Base-by-base conservation (phyloP, 2,113 vertebrate species). In the Dissostichus mawsoni region DNA sequence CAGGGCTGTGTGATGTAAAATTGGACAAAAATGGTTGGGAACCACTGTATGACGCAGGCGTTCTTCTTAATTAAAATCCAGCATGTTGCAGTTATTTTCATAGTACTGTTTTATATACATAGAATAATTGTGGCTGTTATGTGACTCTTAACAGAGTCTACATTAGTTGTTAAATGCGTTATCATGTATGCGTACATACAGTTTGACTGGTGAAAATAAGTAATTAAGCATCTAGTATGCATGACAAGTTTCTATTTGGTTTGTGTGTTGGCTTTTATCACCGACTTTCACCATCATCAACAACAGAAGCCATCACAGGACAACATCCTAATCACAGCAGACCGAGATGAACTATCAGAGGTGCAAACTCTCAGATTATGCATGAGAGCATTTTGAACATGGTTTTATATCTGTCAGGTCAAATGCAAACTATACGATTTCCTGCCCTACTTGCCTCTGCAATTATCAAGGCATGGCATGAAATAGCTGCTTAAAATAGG, bases 401-500 rank as follows among this genome's bases (percentile, higher is more conserved):
- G 25, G 25, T 25, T 29, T 29, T 29, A 45, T 44, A 63, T 83
- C n/a, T 50, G 23, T 11, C 18, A 13, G 23, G 14, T 73, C 53
- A 55, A 62, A 73, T n/a, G n/a, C 29, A 71, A 82, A 52, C 14
- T 7, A 9, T 36, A 57, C 53, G 48, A 77, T 47, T 55, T 63
- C 6, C 23, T 29, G 33, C 11, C 11, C n/a, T 61, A 44, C 20
- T 74, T 0, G 0, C 13, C 10, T 65, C 57, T 11, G 47, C 16
- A 56, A 41, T 11, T 53, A 78, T 18, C 45, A 47, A 64, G 3
- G 29, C 23, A 11, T 17, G 0, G 13, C n/a, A 41, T 52, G 2
- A 65, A 64, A 71, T 20, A 29, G 47, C 11, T 53, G 10, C 71
- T 72, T 50, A 17, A 76, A 80, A 71, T 51, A 73, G 52, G 1